Conservation (phyloP, 2,888 invertebrate species). For the Invenusta paracnida region DNA sequence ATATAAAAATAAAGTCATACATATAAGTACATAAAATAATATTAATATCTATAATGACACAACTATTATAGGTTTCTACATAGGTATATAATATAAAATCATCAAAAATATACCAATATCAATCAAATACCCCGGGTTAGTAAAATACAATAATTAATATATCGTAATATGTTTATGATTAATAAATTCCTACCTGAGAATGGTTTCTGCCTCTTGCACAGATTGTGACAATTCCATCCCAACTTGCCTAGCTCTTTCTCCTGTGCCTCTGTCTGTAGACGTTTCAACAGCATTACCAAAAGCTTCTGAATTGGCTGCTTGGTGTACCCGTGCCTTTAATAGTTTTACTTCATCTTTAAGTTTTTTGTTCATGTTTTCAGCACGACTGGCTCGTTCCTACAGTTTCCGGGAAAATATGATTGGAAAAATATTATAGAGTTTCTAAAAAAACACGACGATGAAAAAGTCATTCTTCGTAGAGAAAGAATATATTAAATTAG, state of each 20-base stretch:
- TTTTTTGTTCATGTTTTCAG: neutral
- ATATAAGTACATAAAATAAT: neutral
- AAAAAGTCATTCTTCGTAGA: no score
- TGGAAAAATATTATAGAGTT: no score
- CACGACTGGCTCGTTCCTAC: constrained; percentile 8
- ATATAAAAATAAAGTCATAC: neutral
- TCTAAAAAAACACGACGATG: no score
- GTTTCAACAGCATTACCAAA: neutral
- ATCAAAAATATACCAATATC: no score
- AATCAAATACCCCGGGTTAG: no score
- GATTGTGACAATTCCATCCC: neutral
- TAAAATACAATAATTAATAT: no score
- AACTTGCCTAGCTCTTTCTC: neutral
- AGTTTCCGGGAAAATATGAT: no score
- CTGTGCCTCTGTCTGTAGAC: neutral
- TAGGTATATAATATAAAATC: no score
- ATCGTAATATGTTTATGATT: no score
- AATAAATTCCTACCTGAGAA: neutral
- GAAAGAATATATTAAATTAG: no score
- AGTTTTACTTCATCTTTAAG: neutral
- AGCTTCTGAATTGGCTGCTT: neutral
- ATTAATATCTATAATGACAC: neutral
- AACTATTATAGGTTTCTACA: no score
- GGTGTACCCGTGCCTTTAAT: neutral
- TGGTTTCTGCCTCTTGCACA: neutral